Percentiles rank a stretch among this genome's conserved stretches.
Evolutionary conservation across 2,113 vertebrate species (phyloP).

Genomic region (Neolamprologus caudopunctatus): DNA sequence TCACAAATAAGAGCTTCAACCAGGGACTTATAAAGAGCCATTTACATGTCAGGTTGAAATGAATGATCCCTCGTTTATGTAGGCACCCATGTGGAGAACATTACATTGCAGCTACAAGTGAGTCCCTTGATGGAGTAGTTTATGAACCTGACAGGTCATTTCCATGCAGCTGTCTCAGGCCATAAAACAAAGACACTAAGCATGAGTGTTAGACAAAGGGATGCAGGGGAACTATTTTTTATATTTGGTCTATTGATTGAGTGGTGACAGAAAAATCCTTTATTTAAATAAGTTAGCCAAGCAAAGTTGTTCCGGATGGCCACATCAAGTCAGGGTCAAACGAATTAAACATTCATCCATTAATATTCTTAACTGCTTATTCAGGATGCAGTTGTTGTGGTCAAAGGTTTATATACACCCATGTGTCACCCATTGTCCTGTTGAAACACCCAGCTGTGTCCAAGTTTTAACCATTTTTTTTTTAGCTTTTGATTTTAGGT

Average conservation of each 20-base stretch:
- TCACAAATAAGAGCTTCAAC: not conserved
- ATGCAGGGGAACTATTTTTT: not conserved
- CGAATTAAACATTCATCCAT: not conserved
- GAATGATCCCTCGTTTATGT: not conserved
- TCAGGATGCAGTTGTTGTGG: not conserved
- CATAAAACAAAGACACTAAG: conserved; percentile 29
- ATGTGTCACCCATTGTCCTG: not conserved
- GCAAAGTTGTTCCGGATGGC: not conserved
- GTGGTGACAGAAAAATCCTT: not conserved
- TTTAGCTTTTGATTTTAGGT: not conserved
- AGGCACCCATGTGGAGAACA: not conserved
- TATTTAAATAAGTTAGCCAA: not conserved
- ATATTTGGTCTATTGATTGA: not conserved
- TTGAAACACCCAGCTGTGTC: not conserved
- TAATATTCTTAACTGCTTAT: not conserved
- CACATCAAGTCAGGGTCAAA: not conserved
- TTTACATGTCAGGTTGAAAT: not conserved
- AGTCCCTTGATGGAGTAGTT: conserved; percentile 15
- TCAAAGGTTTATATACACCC: not conserved
- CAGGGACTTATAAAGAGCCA: not conserved
- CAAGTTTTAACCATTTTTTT: not conserved
- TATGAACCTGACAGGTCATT: conserved; percentile 35
- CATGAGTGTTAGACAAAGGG: not conserved
- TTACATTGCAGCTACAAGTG: not conserved
- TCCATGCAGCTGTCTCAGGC: conserved; percentile 30